A percentile compares a stretch with the other conserved stretches of the same genome.
These are phyloP conservation scores for Heliconius cydno DNA, from an alignment of 2,888 invertebrate species.

Conservation along the genomic window DNA sequence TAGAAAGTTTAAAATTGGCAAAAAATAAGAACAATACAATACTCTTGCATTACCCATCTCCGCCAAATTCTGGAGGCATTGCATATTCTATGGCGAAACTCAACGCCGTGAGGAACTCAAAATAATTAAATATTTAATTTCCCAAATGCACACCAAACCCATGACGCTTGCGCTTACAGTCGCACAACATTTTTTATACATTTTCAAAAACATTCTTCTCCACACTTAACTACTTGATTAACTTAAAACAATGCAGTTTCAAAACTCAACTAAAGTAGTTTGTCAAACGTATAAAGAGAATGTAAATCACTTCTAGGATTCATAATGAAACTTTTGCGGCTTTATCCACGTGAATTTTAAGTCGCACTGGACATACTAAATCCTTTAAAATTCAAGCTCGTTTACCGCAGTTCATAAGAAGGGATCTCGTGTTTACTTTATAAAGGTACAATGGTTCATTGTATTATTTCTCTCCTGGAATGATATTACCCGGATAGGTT, in stretches of 20 bases:
- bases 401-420: constrained; percentile 27
- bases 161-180: no score
- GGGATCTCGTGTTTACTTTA: constrained; percentile 12
- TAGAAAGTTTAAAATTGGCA: neutral
- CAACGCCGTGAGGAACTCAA: no score
- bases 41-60: no score
- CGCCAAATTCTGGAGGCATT: no score
- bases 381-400: constrained; percentile 25
- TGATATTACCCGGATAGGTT: neutral
- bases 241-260: constrained; percentile 6
- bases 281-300: constrained; percentile 23
- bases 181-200: neutral
- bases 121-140: no score
- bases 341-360: constrained; percentile 27
- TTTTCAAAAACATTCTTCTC: neutral
- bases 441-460: neutral
- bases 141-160: neutral
- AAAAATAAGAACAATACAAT: no score
- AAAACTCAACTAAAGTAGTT: constrained; percentile 13
- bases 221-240: neutral
- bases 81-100: no score
- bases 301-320: constrained; percentile 26
- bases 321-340: constrained; percentile 27
- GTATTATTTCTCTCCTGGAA: neutral
- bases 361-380: constrained; percentile 18